Base-by-base conservation (phyloP, 2,888 invertebrate species). In the Hydrotaea diabolus region DNA sequence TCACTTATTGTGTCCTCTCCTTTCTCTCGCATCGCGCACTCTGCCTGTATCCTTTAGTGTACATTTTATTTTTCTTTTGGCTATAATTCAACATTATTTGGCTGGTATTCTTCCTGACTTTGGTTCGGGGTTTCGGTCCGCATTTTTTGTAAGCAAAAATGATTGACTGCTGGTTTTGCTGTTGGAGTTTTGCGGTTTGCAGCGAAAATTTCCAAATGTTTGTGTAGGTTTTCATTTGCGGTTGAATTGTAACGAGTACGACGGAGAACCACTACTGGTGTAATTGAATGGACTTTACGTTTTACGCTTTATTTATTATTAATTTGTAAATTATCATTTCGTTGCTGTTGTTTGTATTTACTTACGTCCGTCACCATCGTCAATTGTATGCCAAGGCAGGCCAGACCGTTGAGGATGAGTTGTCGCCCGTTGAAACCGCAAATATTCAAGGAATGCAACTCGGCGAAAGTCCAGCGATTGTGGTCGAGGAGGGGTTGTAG, bases 171-270 rank as follows among this genome's bases (percentile, higher is more conserved):
- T 46, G 8, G 46, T 39, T 39, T n/a, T 31, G n/a, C 11, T 23
- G 69, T 59, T 26, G 43, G 49, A 78, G n/a, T 72, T 59, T 26
- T 80, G 84, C 55, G 78, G 76, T 81, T 78, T 77, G 46, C 46
- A n/a, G 7, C 39, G 11, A 72, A 75, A 76, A 78, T 72, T 62
- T 84, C 78, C 19, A 76, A 79, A 76, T 72, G 78, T 81, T 72
- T 76, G 15, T 78, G 49, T 66, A n/a, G 57, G 49, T 73, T 49
- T 73, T 49, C 31, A 74, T 69, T 77, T 77, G 80, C 36, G 83
- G 80, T 80, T 59, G 46, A 46, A 17, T 74, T 83, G 43, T 43
- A 39, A 39, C 13, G 39, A 66, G 19, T 9, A 39, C 31, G 31
- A 4, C 3, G 2, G 39, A 66, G 19, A n/a, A 39, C 31, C 3